Evolutionary conservation across 2,797 vertebrate species (phyloP).

Genomic region (Enteromius mattozi): DNA sequence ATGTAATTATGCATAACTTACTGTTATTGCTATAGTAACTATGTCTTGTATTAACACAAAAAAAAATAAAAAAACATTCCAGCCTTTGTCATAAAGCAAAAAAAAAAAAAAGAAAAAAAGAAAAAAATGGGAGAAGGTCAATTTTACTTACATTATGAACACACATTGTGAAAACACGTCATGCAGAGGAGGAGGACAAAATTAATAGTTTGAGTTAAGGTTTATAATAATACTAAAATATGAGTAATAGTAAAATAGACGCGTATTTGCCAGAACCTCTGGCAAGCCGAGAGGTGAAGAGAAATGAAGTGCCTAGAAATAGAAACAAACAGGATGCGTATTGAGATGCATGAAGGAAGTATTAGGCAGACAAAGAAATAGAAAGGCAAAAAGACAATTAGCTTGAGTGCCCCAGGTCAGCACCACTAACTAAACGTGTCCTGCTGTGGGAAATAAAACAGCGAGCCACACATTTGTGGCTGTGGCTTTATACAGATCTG

Average conservation of each 20-base stretch:
- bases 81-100: not conserved
- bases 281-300: not conserved
- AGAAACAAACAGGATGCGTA: not conserved
- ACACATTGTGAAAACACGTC: not conserved
- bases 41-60: not conserved
- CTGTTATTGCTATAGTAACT: not conserved
- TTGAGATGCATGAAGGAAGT: constrained; percentile 16
- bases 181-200: not conserved
- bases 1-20: not conserved
- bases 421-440: constrained; percentile 17
- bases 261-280: not conserved
- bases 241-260: constrained; percentile 7
- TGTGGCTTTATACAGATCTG: constrained; percentile 42
- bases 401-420: constrained; percentile 49
- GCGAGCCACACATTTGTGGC: constrained; percentile 34
- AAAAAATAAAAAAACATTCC: not conserved
- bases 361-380: constrained; percentile 20
- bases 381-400: constrained; percentile 39
- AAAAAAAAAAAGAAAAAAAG: too few relatives aligned
- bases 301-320: not conserved
- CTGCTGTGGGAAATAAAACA: constrained; percentile 53
- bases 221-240: not conserved
- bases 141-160: not conserved
- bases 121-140: not conserved
- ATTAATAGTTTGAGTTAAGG: not conserved